Base-by-base conservation (phyloP, 2,888 invertebrate species). In the Nomada flava region DNA sequence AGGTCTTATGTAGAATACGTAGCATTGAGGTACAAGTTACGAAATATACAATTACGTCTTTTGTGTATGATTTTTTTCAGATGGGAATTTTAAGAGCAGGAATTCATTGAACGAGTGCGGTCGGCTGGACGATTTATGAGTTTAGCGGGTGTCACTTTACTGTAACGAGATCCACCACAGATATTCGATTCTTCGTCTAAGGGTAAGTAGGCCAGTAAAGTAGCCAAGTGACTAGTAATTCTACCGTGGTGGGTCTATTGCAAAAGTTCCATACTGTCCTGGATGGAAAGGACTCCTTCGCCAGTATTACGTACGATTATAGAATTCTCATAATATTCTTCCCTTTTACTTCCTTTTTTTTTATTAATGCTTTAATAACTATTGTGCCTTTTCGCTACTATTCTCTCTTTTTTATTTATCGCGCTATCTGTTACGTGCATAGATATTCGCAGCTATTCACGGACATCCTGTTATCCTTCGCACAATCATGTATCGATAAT, bases 171-270 rank as follows among this genome's bases (percentile, higher is more conserved):
- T 90, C 88, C 85, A 84, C 82, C 85, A 81, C 83, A 69, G 91
- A 91, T 69, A 91, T 90, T 89, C 86, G 89, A 91, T 89, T 87
- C 89, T 79, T 83, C 77, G 80, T 76, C 71, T 86, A 82, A 84
- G 71, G 82, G 79, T 84, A 89, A 85, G 88, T 90, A 90, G 89
- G 88, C 89, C 89, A 88, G 83, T 86, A 89, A 36, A 90, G 86
- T 85, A 89, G 86, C 83, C 86, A 76, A 81, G 84, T 68, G 77
- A 79, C 67, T 73, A 70, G 88, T 89, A 90, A 91, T 87, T 86
- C 89, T 90, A 90, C 85, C 86, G 83, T 87, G 86, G 83, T 85
- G 84, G 80, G 80, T 64, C 70, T 78, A 86, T 87, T 85, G 81
- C 79, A 72, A 82, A 85, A 86, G 76, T 81, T 75, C 53, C 57